phyloP scores from a whole-genome alignment of 1,140 invertebrate species.

The Megalopta genalis region DNA sequence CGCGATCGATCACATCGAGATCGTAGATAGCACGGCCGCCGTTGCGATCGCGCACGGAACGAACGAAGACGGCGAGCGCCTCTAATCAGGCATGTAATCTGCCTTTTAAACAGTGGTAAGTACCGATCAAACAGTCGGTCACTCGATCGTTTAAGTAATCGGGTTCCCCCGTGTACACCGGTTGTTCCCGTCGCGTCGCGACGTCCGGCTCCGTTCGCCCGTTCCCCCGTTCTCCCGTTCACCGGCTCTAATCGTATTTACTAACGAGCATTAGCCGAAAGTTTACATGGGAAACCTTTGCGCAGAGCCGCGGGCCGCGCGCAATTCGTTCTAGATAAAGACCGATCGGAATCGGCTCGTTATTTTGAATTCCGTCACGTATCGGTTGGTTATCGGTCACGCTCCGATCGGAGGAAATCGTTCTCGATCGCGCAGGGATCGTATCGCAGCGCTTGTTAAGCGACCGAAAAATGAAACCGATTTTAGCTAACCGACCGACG shows the following conservation, averaged over 20 bases:
- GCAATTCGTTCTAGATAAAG: slow-evolving; percentile 44
- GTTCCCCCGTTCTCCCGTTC: neutral
- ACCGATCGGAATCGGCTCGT: slow-evolving; percentile 25
- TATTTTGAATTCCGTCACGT: slow-evolving; percentile 63
- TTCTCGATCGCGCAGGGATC: no score
- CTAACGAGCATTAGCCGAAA: slow-evolving; percentile 9
- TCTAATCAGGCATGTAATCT: slow-evolving; percentile 36
- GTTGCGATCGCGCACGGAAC: slow-evolving; percentile 3
- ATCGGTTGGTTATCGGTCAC: neutral
- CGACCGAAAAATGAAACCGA: no score
- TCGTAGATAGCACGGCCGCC: neutral
- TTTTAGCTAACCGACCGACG: no score
- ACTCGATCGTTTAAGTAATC: slow-evolving; percentile 6
- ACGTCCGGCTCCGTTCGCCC: neutral
- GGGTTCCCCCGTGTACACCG: neutral
- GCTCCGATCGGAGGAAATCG: slow-evolving; percentile 9
- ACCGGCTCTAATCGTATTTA: slow-evolving; percentile 15
- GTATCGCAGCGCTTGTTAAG: no score
- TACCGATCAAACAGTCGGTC: slow-evolving; percentile 14
- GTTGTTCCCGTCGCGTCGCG: neutral
- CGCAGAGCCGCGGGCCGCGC: neutral
- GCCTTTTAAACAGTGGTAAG: slow-evolving; percentile 25
- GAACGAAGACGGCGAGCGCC: neutral
- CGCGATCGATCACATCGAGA: neutral
- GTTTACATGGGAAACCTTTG: slow-evolving; percentile 21